These are phyloP conservation scores for Helostoma temminkii DNA, from an alignment of 2,797 vertebrate genomes.

Conservation along the genomic window DNA sequence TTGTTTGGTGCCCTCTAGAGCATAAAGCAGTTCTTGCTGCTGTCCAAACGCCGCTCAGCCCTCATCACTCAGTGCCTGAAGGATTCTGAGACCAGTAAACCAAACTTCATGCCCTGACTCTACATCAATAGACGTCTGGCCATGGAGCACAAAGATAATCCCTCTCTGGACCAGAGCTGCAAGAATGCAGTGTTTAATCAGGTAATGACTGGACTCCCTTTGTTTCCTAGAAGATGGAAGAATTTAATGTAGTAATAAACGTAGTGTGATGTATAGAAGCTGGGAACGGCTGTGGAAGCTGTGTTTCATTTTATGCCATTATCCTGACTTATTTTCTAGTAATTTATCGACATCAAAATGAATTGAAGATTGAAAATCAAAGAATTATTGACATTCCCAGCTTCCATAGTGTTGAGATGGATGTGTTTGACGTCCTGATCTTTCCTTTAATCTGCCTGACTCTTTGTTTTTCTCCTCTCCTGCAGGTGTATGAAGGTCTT, in stretches of 20 bases:
- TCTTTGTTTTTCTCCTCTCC: slow-evolving; percentile 14
- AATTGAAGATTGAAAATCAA: no score
- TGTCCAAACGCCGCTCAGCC: slow-evolving; percentile 93
- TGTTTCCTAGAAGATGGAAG: not conserved
- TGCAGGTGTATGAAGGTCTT: slow-evolving; percentile 95
- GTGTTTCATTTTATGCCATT: no score
- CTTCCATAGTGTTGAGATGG: not conserved
- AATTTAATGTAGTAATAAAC: no score
- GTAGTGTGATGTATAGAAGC: no score
- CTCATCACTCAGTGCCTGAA: slow-evolving; percentile 97
- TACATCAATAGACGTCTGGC: slow-evolving; percentile 98
- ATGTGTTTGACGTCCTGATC: not conserved
- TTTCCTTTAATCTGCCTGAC: not conserved
- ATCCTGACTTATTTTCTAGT: no score
- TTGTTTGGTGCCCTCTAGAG: slow-evolving; percentile 79
- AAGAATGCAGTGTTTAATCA: slow-evolving; percentile 96
- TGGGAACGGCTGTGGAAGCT: no score
- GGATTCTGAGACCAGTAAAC: slow-evolving; percentile 96
- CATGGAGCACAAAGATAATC: slow-evolving; percentile 98
- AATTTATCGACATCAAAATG: no score
- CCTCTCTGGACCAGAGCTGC: slow-evolving; percentile 90
- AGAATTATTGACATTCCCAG: no score
- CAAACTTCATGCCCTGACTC: slow-evolving; percentile 96
- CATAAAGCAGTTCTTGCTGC: slow-evolving; percentile 96
- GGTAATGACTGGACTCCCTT: slow-evolving; percentile 74